These are phyloP conservation scores for Lacerta bilineata DNA, from an alignment of 2,797 vertebrate species.

Conservation along the genomic window DNA sequence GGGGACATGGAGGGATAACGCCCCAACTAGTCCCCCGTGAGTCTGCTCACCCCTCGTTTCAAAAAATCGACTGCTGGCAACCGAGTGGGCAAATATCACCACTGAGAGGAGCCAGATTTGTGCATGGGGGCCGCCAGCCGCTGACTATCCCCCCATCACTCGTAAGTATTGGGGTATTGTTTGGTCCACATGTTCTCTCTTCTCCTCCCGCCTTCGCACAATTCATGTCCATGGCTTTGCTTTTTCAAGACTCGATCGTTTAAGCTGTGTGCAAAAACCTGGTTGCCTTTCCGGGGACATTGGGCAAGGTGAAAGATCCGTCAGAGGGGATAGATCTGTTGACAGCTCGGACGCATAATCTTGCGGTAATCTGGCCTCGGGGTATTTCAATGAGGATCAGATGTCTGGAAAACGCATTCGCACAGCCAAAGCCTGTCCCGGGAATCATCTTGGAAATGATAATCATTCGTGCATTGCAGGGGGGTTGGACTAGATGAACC, in stretches of 20 bases:
- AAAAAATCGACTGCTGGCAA: background rate
- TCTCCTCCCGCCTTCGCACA: background rate
- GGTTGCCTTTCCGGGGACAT: background rate
- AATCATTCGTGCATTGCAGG: too few species aligned
- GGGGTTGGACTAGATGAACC: too few species aligned
- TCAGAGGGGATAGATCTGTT: background rate
- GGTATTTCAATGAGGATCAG: background rate
- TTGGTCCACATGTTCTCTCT: background rate
- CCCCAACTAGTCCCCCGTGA: background rate
- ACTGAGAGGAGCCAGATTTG: background rate
- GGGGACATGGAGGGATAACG: too few species aligned
- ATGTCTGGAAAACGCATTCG: slow-evolving; percentile 33
- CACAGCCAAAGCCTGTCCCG: slow-evolving; percentile 23
- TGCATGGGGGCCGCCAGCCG: background rate
- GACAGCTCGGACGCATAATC: background rate
- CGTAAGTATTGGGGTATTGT: background rate
- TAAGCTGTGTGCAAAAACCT: background rate
- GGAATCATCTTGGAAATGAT: too few species aligned
- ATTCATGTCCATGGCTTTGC: background rate
- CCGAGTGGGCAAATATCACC: background rate
- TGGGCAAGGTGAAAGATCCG: background rate
- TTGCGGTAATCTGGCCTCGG: background rate
- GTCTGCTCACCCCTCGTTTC: too few species aligned
- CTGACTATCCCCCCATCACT: background rate
- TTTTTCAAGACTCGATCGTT: background rate